Evolutionary conservation across 92 coral and sea anemone genomes (phyloP), one percentile per base, ranked within the genome.

Genomic region (Palythoa heliodiscus): DNA sequence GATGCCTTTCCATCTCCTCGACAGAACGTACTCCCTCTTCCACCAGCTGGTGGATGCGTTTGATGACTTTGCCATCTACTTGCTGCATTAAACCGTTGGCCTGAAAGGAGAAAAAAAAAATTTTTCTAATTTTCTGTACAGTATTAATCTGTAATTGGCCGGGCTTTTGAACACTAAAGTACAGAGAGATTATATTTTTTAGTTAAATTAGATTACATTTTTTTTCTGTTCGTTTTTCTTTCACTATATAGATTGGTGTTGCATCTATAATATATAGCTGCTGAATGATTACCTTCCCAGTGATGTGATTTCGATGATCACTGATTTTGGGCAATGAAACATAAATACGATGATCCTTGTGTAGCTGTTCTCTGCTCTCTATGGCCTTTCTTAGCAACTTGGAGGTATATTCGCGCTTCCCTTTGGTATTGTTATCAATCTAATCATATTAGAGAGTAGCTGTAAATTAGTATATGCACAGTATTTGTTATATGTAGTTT

Each of bases 1-100:
- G 85, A 35, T 81, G 85, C 37, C 73, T 81, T 66, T 64, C 53
- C 85, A 81, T 64, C 85, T 81, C 85, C 39, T 81, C 85, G 1
- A 81, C 85, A 16, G 20, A 61, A 16, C 23, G 85, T 11, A 81
- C 75, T 50, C 85, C 85, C 35, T 63, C 85, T 15, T 81, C 75
- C 58, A 81, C 85, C 24, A 81, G 75, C 58, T 81, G 52, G 55
- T 81, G 75, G 39, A 81, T 64, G 25, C 85, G 85, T n/a, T 52
- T 22, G 74, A 61, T 22, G 11, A 81, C 64, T 71, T 81, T 60
- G n/a, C 73, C 13, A 22, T 81, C 85, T 54, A 81, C 73, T 66
- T 81, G 74, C 63, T 81, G 75, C 85, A 81, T 81, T n/a, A 81
- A 54, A n/a, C 85, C 85, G 58, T 43, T 38, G 74, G 58, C 72